Evolutionary conservation across 2,888 invertebrate genomes (phyloP), one percentile per base, ranked within the genome.

Genomic region (Aleiodes alternator): DNA sequence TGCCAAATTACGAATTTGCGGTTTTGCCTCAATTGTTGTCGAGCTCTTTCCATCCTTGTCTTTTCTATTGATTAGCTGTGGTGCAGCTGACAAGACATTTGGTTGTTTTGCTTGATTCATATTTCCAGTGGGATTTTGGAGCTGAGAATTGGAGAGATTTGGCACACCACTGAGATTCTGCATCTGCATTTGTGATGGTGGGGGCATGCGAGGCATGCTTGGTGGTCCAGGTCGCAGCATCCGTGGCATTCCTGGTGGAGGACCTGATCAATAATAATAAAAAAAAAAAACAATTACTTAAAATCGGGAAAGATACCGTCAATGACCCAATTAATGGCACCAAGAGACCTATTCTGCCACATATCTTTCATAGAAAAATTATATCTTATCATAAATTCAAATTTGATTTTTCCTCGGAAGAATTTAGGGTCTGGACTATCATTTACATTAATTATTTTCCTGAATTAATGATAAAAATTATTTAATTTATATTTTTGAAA

Each of bases 21-120:
- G 98, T 88, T 98, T 98, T 0, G 98, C 99, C 83, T 97, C 96
- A 81, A 98, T 98, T 0, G 97, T 98, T 16, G 96, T 95, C 12
- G 90, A 90, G 53, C 94, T 93, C 88, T 93, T 90, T 64, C 90
- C 94, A 59, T 92, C 91, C 0, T 92, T 92, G 77, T 94, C 94
- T 82, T 93, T 93, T 78, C 95, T 92, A 80, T 94, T 93, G 84
- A 96, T 95, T 43, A 96, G 92, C 85, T 96, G 96, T 12, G 96
- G 96, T 0, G 95, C 96, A 0, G 96, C 96, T 9, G 94, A 94
- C 29, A 96, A 90, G 38, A 96, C 96, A 81, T 96, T 95, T 1
- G 94, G 93, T 9, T 91, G 91, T 71, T 89, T 90, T 0, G 90
- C 91, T 9, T 88, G 86, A 3, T 87, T 83, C 8, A 85, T 85